Conservation (phyloP, 1,140 invertebrate genomes). For the Saccostrea glomerata region DNA sequence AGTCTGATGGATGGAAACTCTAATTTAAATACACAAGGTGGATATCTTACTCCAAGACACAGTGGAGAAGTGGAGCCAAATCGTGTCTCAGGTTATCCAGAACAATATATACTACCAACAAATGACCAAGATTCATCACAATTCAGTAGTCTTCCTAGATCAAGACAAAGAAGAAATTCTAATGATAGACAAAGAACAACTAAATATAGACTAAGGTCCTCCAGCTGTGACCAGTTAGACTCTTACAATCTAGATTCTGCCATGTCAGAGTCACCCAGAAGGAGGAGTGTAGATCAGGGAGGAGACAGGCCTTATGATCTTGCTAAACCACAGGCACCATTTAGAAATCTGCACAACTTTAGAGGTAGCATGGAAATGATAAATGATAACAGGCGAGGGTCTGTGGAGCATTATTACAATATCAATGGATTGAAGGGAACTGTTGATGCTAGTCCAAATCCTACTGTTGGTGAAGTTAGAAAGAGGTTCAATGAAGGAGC, state of each 20-base stretch:
- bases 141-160: conserved; percentile 47
- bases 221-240: conserved; percentile 68
- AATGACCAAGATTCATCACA: conserved; percentile 45
- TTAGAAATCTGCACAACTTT: conserved; percentile 67
- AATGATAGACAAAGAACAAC: background rate
- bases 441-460: conserved; percentile 60
- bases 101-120: conserved; percentile 50
- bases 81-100: conserved; percentile 32
- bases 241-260: conserved; percentile 50
- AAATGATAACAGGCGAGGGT: conserved; percentile 46
- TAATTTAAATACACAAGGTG: conserved; percentile 16
- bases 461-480: conserved; percentile 64
- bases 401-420: conserved; percentile 64
- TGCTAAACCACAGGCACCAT: conserved; percentile 66
- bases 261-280: conserved; percentile 57
- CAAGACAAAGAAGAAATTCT: conserved; percentile 19
- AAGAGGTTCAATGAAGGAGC: conserved; percentile 65
- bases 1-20: conserved; percentile 44
- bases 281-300: background rate
- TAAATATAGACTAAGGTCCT: conserved; percentile 62
- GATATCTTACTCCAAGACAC: conserved; percentile 51
- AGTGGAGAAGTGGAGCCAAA: conserved; percentile 48
- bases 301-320: conserved; percentile 53
- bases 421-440: conserved; percentile 63
- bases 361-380: conserved; percentile 60